phyloP scores from a whole-genome alignment of 1,140 invertebrate genomes.

The Drosophila arizonae region DNA sequence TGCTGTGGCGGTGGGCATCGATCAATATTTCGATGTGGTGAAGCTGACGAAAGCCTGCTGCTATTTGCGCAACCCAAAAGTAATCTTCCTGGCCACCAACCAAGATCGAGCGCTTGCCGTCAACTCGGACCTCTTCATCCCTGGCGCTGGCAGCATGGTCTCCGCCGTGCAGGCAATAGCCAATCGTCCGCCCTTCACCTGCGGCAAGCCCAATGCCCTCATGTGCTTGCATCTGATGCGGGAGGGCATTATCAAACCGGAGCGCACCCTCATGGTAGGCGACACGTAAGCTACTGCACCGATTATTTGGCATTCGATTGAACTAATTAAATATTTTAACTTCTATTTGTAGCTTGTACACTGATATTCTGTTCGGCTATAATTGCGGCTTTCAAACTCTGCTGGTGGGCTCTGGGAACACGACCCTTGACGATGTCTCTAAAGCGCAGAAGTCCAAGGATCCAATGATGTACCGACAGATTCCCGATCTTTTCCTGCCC shows the following conservation, averaged over 20 bases:
- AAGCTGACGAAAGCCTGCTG: slow-evolving; percentile 43
- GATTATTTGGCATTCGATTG: neutral
- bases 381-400: slow-evolving; percentile 64
- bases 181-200: slow-evolving; percentile 47
- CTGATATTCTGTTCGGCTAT: slow-evolving; percentile 61
- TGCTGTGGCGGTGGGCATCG: slow-evolving; percentile 54
- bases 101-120: slow-evolving; percentile 33
- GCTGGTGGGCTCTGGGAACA: slow-evolving; percentile 56
- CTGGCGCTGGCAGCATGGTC: slow-evolving; percentile 41
- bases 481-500: slow-evolving; percentile 52
- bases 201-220: slow-evolving; percentile 55
- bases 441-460: slow-evolving; percentile 26
- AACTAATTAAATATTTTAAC: neutral
- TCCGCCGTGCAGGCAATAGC: slow-evolving; percentile 28
- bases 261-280: slow-evolving; percentile 57
- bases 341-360: slow-evolving; percentile 32
- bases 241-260: slow-evolving; percentile 44
- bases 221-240: slow-evolving; percentile 45
- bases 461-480: slow-evolving; percentile 41
- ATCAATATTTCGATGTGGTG: slow-evolving; percentile 23
- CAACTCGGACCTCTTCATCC: neutral
- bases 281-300: slow-evolving; percentile 45
- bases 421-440: slow-evolving; percentile 29
- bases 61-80: slow-evolving; percentile 32
- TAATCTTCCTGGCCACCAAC: slow-evolving; percentile 56